These are phyloP conservation scores for Thunnus thynnus DNA, from an alignment of 2,113 vertebrate species.

Conservation along the genomic window DNA sequence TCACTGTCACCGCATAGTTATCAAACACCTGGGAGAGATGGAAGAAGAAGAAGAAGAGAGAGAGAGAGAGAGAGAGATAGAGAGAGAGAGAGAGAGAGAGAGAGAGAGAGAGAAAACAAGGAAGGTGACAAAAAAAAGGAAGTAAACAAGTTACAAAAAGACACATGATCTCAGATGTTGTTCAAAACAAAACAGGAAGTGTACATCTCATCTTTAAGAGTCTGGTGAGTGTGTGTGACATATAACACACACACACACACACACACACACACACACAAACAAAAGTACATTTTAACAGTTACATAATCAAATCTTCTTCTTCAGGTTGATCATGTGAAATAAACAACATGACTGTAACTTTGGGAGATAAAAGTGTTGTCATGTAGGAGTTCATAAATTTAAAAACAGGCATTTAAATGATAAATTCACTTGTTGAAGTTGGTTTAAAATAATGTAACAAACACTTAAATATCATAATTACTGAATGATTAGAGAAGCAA, in stretches of 20 bases:
- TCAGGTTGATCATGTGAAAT: too few species aligned
- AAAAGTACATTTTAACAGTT: too few species aligned
- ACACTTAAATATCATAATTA: too few species aligned
- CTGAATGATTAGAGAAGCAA: too few species aligned
- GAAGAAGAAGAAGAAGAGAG: background rate
- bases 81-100: background rate
- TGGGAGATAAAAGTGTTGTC: too few species aligned
- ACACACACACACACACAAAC: background rate
- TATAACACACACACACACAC: background rate
- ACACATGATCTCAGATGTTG: background rate
- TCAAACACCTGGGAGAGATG: conserved; percentile 90
- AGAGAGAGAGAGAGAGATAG: background rate
- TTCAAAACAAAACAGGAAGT: conserved; percentile 26
- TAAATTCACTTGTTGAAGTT: too few species aligned
- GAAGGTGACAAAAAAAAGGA: background rate
- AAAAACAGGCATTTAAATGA: too few species aligned
- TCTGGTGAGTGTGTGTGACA: background rate
- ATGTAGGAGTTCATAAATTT: too few species aligned
- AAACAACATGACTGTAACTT: too few species aligned
- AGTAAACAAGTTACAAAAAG: background rate
- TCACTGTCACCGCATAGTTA: conserved; percentile 99
- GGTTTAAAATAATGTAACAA: too few species aligned
- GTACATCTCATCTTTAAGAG: background rate
- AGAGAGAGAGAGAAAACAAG: background rate
- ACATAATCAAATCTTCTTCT: too few species aligned